Evolutionary conservation across 2,797 vertebrate genomes (phyloP).

Genomic region (Siniperca undulata): DNA sequence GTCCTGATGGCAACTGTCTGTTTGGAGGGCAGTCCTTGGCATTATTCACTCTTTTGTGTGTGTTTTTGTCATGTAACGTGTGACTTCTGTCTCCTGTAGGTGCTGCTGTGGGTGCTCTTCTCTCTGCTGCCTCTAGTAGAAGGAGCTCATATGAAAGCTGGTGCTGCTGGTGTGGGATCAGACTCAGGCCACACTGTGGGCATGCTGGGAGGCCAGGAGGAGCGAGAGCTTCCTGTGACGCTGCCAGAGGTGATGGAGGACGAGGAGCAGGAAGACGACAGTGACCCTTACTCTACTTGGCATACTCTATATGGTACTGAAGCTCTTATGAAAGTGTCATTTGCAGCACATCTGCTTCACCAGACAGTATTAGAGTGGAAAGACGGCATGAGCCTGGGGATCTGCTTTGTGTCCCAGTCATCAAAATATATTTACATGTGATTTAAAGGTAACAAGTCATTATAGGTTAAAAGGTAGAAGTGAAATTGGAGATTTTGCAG

Average conservation of each 20-base stretch:
- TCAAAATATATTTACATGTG: conserved; percentile 1
- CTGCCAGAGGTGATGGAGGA: conserved; percentile 81
- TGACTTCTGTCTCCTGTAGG: conserved; percentile 64
- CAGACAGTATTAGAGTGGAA: conserved; percentile 4
- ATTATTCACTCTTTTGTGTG: not conserved
- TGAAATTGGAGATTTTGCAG: not conserved
- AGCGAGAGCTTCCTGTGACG: conserved; percentile 78
- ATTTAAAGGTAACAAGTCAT: conserved; percentile 9
- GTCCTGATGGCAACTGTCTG: not conserved
- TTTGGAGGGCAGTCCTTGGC: not conserved
- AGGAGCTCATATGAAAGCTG: conserved; percentile 72
- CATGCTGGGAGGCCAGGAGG: conserved; percentile 70
- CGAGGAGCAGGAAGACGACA: conserved; percentile 74
- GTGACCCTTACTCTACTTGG: conserved; percentile 80
- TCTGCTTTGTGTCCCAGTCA: conserved; percentile 42
- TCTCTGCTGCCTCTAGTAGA: conserved; percentile 84
- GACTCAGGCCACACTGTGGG: conserved; percentile 65
- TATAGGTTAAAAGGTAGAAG: not conserved
- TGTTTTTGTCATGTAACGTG: not conserved
- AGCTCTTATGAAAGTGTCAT: conserved; percentile 26
- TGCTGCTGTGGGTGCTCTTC: conserved; percentile 83
- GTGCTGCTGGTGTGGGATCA: conserved; percentile 49
- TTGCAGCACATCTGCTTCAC: conserved; percentile 34
- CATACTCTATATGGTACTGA: conserved; percentile 77
- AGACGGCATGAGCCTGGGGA: not conserved